Evolutionary conservation across 23 tunicate genomes (phyloP), one percentile per base, ranked within the genome.

Genomic region (Corella eumyota): DNA sequence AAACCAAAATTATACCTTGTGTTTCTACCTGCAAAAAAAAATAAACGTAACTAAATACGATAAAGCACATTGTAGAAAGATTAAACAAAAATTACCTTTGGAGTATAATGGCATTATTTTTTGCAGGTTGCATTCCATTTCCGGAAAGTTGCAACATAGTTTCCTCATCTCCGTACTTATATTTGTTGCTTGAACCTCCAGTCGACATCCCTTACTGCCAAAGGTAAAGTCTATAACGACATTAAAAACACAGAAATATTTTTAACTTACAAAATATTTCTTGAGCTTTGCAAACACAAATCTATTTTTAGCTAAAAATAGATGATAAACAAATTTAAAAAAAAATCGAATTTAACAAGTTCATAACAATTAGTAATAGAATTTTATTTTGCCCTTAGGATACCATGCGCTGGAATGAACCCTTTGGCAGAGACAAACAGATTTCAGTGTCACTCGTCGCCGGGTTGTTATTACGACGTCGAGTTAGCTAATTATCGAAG

Each of bases 391-490:
- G 15, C 15, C 11, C 34, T 1, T 57, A 83, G 93, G 45, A 67
- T 83, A 37, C 86, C 95, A 6, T 85, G 95, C 62, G 36, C 51
- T n/a, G 7, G 57, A 0, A 33, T 46, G 32, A 58, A 77, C 28
- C 66, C 73, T 1, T 45, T 24, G 15, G 46, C 68, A 32, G 75
- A 85, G 32, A 36, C 33, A 23, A 64, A 85, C 51, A 25, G 4
- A 1, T 50, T 46, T 3, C 49, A 28, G 30, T 88, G 96, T 35
- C 50, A 72, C 21, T 24, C 60, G 27, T 56, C 56, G 11, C 96
- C 96, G 0, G 96, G 96, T 1, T 88, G 96, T 45, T 68, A 64
- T 37, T 88, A 78, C 61, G 96, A 88, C 34, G 11, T 25, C 21
- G 72, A 50, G 25, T 40, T 88, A 30, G 63, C 32, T 37, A 36